Conservation (phyloP, 2,888 invertebrate genomes). For the Oligia strigilis region DNA sequence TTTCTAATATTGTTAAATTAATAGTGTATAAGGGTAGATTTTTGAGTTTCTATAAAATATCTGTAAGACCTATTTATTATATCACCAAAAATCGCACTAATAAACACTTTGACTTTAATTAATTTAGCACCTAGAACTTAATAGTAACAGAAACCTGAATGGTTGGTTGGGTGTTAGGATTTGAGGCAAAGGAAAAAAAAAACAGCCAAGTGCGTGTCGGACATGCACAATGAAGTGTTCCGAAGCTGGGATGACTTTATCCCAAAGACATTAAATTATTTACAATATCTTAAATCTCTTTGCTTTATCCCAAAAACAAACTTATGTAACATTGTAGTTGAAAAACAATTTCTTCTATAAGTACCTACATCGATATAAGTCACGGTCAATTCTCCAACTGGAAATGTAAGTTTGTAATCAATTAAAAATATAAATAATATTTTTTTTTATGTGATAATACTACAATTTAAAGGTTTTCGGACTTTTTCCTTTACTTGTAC, state of each 20-base stretch:
- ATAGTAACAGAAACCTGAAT: conserved; percentile 1
- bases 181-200: not conserved
- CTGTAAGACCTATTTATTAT: too few relatives aligned
- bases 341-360: not conserved
- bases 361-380: not conserved
- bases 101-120: too few relatives aligned
- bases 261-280: not conserved
- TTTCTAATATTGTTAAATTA: too few relatives aligned
- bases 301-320: not conserved
- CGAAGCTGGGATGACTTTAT: not conserved
- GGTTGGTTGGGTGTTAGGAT: conserved; percentile 17
- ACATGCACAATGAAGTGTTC: not conserved
- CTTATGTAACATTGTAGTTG: not conserved
- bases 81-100: too few relatives aligned
- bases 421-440: too few relatives aligned
- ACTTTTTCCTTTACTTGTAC: not conserved
- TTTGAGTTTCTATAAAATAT: too few relatives aligned
- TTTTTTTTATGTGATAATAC: not conserved
- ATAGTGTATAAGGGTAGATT: too few relatives aligned
- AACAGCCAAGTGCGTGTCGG: not conserved
- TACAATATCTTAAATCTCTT: too few relatives aligned
- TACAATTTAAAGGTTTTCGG: too few relatives aligned
- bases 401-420: not conserved
- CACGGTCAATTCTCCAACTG: not conserved
- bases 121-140: not conserved